phyloP scores from a whole-genome alignment of 1,140 invertebrate species.

The Panagrolaimus sp. region DNA sequence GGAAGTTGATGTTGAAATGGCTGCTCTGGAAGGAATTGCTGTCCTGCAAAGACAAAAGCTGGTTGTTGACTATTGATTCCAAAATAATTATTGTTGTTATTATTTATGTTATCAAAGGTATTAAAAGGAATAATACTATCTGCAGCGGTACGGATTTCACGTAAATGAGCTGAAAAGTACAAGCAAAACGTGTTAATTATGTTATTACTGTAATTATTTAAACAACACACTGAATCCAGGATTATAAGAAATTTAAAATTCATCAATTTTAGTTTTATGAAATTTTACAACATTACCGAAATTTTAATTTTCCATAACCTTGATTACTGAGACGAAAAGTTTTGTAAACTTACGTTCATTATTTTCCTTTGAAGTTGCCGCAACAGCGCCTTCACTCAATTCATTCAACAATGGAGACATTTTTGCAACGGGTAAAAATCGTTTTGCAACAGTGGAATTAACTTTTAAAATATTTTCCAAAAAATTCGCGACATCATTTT shows the following conservation, averaged over 20 bases:
- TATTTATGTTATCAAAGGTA: neutral
- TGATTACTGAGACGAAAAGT: too few species aligned
- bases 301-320: too few species aligned
- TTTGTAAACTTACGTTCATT: conserved; percentile 6
- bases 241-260: too few species aligned
- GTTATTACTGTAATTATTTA: neutral
- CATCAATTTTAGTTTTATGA: too few species aligned
- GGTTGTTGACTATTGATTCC: neutral
- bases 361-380: neutral
- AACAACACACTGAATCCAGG: too few species aligned
- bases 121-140: neutral
- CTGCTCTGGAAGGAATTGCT: neutral
- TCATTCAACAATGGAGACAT: conserved; percentile 22
- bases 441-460: conserved; percentile 22
- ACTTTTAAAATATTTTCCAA: conserved; percentile 22
- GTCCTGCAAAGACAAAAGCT: neutral
- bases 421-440: conserved; percentile 22
- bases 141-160: neutral
- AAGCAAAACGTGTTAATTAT: neutral
- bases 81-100: too few species aligned
- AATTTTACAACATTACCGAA: too few species aligned
- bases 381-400: neutral
- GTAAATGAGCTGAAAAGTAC: conserved; percentile 12
- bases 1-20: conserved; percentile 14
- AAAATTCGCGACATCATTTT: conserved; percentile 20